Conservation (phyloP, 2,888 invertebrate species). For the Cepaea hortensis region DNA sequence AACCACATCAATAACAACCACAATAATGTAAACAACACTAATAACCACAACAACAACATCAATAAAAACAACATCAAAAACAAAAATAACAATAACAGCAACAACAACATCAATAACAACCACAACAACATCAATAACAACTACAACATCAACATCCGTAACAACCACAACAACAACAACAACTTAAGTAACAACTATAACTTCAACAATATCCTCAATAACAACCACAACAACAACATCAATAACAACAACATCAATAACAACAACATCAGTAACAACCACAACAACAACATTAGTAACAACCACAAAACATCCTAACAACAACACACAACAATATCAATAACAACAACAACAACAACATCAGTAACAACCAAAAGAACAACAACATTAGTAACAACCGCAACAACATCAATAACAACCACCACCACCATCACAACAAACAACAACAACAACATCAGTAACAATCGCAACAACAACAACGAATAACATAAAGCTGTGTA, state of each 20-base stretch:
- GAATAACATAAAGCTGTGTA: not conserved
- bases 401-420: too few relatives aligned
- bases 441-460: not conserved
- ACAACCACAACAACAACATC: not conserved
- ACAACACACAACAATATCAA: not conserved
- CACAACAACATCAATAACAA: not conserved
- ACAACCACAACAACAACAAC: not conserved
- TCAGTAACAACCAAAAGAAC: not conserved
- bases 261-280: not conserved
- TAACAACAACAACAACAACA: constrained; percentile 18
- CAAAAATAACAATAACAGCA: not conserved
- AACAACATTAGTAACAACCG: too few relatives aligned
- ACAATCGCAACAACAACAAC: not conserved
- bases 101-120: not conserved
- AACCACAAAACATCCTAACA: not conserved
- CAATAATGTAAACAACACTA: too few relatives aligned
- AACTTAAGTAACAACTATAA: not conserved
- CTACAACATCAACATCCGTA: not conserved
- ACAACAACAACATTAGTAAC: too few relatives aligned
- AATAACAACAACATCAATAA: not conserved
- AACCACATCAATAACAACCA: too few relatives aligned
- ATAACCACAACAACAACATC: too few relatives aligned
- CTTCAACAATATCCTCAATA: not conserved
- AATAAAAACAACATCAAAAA: too few relatives aligned
- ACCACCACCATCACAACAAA: not conserved